Evolutionary conservation across 35 echinoderm and acorn worm genomes (phyloP), one percentile per base, ranked within the genome.

Genomic region (Apostichopus parvimensis): DNA sequence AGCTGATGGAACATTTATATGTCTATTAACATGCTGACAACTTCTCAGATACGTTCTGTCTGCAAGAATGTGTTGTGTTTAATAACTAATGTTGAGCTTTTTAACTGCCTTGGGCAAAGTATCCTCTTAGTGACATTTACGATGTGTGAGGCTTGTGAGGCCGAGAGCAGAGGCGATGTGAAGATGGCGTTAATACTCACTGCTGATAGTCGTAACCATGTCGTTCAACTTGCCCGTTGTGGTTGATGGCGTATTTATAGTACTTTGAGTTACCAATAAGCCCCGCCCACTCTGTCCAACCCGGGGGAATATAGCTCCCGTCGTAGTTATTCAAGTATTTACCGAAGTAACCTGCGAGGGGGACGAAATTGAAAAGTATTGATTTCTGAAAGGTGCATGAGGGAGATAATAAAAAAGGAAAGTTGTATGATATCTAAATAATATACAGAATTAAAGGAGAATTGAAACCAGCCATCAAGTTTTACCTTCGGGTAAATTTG

Each of bases 241-340:
- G 78, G 90, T 94, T 94, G 52, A 99, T 83, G 14, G 94, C 92
- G 57, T 99, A 99, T 78, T 99, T 94, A 59, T 99, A 99, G 91
- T 88, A 99, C 83, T 95, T 96, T 0, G 97, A 96, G 60, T 99
- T 96, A 57, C 92, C 91, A 22, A 99, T 21, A 4, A 96, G 93
- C 20, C 95, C 95, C 0, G 94, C 95, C 97, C 97, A 99, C 62
- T 99, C 97, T 79, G 92, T 93, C 97, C 97, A 96, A 12, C 95
- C 97, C 13, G 93, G 93, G 28, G 97, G 97, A 45, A 99, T 93
- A 57, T 99, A 96, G 4, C 87, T 79, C 6, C 97, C 95, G 62
- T 95, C 88, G 83, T 99, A 99, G 34, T 92, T 90, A 68, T 99
- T 99, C 78, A 99, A 93, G 83, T 99, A 99, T 93, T 99, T 99